Evolutionary conservation across 2,113 vertebrate species (phyloP).

Genomic region (Bungarus multicinctus): DNA sequence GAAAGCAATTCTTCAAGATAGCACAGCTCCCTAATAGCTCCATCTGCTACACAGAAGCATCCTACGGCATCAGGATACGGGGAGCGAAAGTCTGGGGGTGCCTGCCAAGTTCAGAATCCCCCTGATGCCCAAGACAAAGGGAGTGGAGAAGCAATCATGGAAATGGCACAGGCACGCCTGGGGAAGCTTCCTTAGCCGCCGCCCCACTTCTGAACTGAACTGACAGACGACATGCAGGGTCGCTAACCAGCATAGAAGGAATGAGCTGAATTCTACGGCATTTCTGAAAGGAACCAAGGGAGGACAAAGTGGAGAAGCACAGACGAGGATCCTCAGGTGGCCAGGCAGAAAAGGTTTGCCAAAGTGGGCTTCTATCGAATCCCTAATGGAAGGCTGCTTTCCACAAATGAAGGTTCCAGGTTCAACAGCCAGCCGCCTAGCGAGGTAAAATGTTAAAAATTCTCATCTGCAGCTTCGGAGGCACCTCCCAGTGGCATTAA

Average conservation of each 20-base stretch:
- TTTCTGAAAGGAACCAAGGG: background rate
- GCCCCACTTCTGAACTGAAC: background rate
- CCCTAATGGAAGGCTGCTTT: background rate
- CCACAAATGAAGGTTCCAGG: background rate
- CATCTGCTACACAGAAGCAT: slow-evolving; percentile 76
- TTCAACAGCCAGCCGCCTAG: background rate
- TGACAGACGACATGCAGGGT: background rate
- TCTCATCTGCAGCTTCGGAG: background rate
- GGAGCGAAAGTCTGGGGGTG: slow-evolving; percentile 33
- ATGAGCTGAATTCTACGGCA: background rate
- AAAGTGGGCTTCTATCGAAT: background rate
- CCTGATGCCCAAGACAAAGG: slow-evolving; percentile 37
- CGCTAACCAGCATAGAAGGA: background rate
- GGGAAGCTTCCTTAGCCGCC: background rate
- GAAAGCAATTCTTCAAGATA: slow-evolving; percentile 83
- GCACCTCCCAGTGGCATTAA: background rate
- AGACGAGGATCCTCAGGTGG: too few species aligned
- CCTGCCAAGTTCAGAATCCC: slow-evolving; percentile 58
- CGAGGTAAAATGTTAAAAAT: background rate
- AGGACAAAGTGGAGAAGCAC: background rate
- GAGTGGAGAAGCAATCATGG: background rate
- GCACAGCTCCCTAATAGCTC: slow-evolving; percentile 75
- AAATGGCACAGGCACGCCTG: slow-evolving; percentile 5
- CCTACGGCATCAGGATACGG: slow-evolving; percentile 59
- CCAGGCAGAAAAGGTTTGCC: background rate